These are phyloP conservation scores for Drosophila bifasciata DNA, from an alignment of 1,140 invertebrate genomes.

Conservation along the genomic window DNA sequence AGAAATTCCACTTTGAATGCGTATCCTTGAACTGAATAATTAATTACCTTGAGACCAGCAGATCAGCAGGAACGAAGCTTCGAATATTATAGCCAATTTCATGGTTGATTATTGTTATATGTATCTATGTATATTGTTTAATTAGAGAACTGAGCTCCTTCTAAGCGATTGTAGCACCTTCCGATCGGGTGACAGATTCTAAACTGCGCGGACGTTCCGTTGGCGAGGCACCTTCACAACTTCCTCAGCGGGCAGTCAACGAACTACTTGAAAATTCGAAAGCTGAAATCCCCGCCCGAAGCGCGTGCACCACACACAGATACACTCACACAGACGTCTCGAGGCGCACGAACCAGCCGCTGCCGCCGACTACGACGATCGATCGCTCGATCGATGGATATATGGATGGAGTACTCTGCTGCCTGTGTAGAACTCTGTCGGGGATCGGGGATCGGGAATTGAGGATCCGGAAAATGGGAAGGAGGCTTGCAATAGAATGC, in stretches of 20 bases:
- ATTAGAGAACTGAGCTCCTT: constrained; percentile 7
- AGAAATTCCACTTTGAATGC: not conserved
- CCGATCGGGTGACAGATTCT: constrained; percentile 68
- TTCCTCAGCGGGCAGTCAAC: constrained; percentile 75
- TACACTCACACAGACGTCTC: constrained; percentile 19
- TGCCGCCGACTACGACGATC: constrained; percentile 23
- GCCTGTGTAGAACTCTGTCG: too few species aligned
- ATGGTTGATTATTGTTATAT: constrained; percentile 28
- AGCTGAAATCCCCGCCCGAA: constrained; percentile 72
- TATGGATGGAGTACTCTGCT: not conserved
- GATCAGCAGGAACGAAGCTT: constrained; percentile 52
- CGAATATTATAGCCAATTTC: constrained; percentile 41
- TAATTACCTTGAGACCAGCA: constrained; percentile 66
- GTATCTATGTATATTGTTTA: constrained; percentile 5
- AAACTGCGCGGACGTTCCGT: constrained; percentile 68
- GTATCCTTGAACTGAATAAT: constrained; percentile 6
- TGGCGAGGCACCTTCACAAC: constrained; percentile 74
- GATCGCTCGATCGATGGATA: constrained; percentile 55
- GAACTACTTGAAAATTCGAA: constrained; percentile 82
- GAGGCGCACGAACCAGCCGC: constrained; percentile 48
- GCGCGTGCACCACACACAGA: constrained; percentile 64
- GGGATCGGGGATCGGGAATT: not conserved
- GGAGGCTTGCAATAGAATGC: constrained; percentile 23
- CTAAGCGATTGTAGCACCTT: constrained; percentile 59
- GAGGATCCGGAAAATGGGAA: too few species aligned